phyloP scores from a whole-genome alignment of 2,113 vertebrate species.

The Aegithalos caudatus region DNA sequence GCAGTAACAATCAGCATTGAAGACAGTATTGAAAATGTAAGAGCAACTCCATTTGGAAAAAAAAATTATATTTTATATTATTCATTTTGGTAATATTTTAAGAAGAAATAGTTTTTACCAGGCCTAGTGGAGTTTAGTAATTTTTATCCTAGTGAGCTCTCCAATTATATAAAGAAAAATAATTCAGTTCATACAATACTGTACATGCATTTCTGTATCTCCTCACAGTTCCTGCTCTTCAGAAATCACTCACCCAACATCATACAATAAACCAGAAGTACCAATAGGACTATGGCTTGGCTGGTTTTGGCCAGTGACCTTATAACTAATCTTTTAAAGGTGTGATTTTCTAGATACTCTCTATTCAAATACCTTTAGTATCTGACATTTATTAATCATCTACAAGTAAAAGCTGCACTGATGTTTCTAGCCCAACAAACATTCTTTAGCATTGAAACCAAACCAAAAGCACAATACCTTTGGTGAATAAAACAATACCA shows the following conservation, averaged over 20 bases:
- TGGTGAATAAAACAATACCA: neutral
- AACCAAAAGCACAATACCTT: neutral
- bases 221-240: neutral
- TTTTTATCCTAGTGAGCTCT: conserved; percentile 15
- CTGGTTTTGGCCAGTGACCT: neutral
- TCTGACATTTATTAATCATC: neutral
- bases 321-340: neutral
- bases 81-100: neutral
- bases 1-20: neutral
- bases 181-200: neutral
- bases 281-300: neutral
- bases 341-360: neutral
- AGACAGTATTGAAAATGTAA: neutral
- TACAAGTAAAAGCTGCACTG: neutral
- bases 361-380: neutral
- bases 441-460: neutral
- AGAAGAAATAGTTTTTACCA: neutral
- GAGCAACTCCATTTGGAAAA: neutral
- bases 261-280: neutral
- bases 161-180: neutral
- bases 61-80: neutral
- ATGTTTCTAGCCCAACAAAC: neutral
- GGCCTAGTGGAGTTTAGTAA: neutral
- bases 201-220: neutral
- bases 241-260: neutral